phyloP scores from a whole-genome alignment of 1,140 invertebrate species.

The Vanessa tameamea region DNA sequence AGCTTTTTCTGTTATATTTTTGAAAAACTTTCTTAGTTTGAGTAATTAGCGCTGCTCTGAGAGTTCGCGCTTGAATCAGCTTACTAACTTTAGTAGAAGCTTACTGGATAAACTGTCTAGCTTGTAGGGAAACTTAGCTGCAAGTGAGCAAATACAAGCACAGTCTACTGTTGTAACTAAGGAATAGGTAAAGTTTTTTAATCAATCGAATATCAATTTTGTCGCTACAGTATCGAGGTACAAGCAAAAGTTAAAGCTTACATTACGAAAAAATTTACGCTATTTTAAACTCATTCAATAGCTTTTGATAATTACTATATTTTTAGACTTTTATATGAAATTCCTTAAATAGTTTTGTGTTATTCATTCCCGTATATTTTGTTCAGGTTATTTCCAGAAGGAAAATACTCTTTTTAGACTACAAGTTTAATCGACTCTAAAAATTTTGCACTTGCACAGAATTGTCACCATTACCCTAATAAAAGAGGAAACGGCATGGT shows the following conservation, averaged over 20 bases:
- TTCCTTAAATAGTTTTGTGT: too few relatives aligned
- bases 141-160: conserved; percentile 8
- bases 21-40: not conserved
- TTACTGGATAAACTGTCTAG: conserved; percentile 9
- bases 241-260: not conserved
- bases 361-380: too few relatives aligned
- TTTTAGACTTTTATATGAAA: too few relatives aligned
- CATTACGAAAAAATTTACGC: not conserved
- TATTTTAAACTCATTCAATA: too few relatives aligned
- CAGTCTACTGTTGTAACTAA: not conserved
- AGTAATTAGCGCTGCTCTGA: not conserved
- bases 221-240: not conserved
- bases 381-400: too few relatives aligned
- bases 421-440: too few relatives aligned
- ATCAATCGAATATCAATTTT: conserved; percentile 1
- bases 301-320: too few relatives aligned
- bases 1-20: not conserved
- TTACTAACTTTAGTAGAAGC: not conserved
- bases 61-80: not conserved
- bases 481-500: too few relatives aligned
- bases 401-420: too few relatives aligned
- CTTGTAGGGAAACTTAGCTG: conserved; percentile 5
- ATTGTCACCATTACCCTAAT: too few relatives aligned
- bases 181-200: not conserved
- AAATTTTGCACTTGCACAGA: too few relatives aligned